A percentile compares a stretch with the other conserved stretches of the same genome.
These are phyloP conservation scores for Limnephilus lunatus DNA, from an alignment of 2,888 invertebrate species.

Conservation along the genomic window DNA sequence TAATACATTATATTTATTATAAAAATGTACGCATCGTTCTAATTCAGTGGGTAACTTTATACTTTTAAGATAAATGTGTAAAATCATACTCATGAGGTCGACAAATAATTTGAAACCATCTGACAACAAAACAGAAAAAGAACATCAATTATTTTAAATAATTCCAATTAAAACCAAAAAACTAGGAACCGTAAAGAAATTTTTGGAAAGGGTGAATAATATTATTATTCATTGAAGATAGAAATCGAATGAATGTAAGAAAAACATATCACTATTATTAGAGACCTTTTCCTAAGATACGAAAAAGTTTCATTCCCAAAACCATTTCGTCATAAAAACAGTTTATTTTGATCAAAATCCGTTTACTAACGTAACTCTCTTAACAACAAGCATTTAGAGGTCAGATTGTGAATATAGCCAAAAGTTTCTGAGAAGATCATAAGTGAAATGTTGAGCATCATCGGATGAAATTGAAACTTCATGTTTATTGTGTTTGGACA, in stretches of 20 bases:
- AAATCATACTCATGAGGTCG: too few species aligned
- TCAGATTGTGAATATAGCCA: background rate
- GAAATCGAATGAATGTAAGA: background rate
- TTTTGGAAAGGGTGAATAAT: background rate
- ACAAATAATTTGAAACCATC: too few species aligned
- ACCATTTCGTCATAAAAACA: background rate
- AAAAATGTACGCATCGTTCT: too few species aligned
- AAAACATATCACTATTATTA: background rate
- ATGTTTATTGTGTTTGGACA: constrained; percentile 16
- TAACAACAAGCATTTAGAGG: background rate
- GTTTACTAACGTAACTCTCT: background rate
- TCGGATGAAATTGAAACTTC: constrained; percentile 29
- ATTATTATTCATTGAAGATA: background rate
- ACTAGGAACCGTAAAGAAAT: background rate
- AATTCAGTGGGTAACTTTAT: too few species aligned
- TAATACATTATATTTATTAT: too few species aligned
- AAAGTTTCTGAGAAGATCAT: background rate
- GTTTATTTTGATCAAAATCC: background rate
- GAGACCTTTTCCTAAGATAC: background rate
- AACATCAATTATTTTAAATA: background rate
- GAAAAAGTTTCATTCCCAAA: background rate
- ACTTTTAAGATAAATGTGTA: too few species aligned
- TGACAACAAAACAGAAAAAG: background rate
- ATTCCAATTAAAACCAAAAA: background rate
- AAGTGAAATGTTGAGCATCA: background rate